A percentile compares a stretch with the other conserved stretches of the same genome.
Conservation (phyloP, 1,140 invertebrate species). For the Sarcophaga peregrina region DNA sequence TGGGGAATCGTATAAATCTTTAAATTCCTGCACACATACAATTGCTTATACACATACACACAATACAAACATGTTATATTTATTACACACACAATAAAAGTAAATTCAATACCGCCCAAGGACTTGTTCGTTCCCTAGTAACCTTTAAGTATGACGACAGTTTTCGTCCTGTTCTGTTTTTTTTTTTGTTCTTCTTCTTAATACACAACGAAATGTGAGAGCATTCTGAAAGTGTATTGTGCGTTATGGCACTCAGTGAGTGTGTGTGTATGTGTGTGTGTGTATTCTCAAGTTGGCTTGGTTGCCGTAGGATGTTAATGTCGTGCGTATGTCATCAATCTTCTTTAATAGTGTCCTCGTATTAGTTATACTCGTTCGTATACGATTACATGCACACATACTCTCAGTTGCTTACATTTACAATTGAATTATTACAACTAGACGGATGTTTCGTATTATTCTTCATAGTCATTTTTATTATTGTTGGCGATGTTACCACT, state of each 20-base stretch:
- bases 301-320: slow-evolving; percentile 25
- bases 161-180: background rate
- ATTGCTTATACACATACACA: background rate
- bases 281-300: background rate
- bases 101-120: slow-evolving; percentile 4
- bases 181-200: background rate
- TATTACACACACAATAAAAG: background rate
- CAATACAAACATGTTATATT: background rate
- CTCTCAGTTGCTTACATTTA: background rate
- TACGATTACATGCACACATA: background rate
- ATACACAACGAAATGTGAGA: background rate
- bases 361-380: background rate
- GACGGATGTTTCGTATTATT: slow-evolving; percentile 52
- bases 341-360: slow-evolving; percentile 65
- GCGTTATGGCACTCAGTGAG: too few relatives aligned
- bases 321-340: slow-evolving; percentile 59
- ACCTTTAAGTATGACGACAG: slow-evolving; percentile 32
- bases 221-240: background rate
- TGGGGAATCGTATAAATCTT: slow-evolving; percentile 37
- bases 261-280: background rate
- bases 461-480: background rate
- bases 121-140: slow-evolving; percentile 34
- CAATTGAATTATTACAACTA: slow-evolving; percentile 66
- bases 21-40: background rate
- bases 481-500: background rate